Base-by-base conservation (phyloP, 2,888 invertebrate species). In the Oeneis ivallda region DNA sequence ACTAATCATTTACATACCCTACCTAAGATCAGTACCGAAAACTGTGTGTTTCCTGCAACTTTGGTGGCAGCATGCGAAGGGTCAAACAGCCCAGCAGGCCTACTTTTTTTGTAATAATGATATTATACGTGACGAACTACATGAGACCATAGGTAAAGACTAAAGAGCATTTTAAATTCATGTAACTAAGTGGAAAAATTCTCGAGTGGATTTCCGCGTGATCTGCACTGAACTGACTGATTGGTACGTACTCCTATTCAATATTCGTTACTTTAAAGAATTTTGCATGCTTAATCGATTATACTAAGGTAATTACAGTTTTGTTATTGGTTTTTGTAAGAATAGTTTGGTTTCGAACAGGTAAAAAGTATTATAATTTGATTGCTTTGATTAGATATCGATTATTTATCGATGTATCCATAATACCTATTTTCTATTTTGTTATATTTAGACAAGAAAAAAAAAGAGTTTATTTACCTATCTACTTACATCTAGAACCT, bases 281-380 rank as follows among this genome's bases (percentile, higher is more conserved):
- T 54, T 65, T 45, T 45, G 37, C 54, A 65, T 49, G 65, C 49
- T 56, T 49, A 65, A 54, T 65, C 39, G 34, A 60, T 65, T 59
- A 58, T 17, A 37, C 45, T 52, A 43, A 49, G 47, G 45, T 26
- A 17, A 60, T 60, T 37, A 34, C 13, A 63, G 17, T 32, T 34
- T 39, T 58, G 47, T 64, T 64, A 43, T 43, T 64, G 50, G 64
- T 64, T 64, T 59, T 59, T 52, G 13, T 49, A 34, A 47, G 32
- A 6, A 19, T 1, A 11, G 34, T 15, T 47, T 15, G 10, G 34
- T 60, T 49, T 60, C 37, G 34, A 49, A 49, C 39, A 13, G 39
- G n/a, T 13, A 47, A 34, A 47, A 59, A 45, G 43, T 43, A 52
- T 11, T 19, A 26, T 34, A 15, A 53, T 26, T 19, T 57, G 15